Evolutionary conservation across 2,113 vertebrate genomes (phyloP), one percentile per base, ranked within the genome.

Genomic region (Amia ocellicauda): DNA sequence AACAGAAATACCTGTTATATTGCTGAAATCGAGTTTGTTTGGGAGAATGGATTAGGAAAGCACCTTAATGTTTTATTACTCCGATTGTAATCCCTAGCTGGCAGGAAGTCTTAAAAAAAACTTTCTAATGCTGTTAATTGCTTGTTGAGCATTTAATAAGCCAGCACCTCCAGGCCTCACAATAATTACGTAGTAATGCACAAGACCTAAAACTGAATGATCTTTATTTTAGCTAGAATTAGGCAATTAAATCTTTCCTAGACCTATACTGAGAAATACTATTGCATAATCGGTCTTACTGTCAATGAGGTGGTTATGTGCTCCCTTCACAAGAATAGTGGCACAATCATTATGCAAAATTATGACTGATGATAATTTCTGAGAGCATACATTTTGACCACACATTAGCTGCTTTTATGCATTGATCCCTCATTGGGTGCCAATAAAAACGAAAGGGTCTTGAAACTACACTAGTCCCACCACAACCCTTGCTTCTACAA

Each of bases 221-320:
- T 69, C 66, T 66, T 68, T 69, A 69, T 67, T 69, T 74, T 69
- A 71, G 57, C 53, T 57, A 23, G 55, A 69, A 68, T 63, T 74
- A 47, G 64, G 56, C 56, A 60, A 66, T 55, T 71, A 71, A 70
- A 60, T 51, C 51, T 28, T 55, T 47, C 22, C 20, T 7, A 50
- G 43, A 47, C 40, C 52, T 61, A 52, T 61, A 13, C 42, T 40
- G 27, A 52, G 55, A 26, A 58, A 26, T 42, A 57, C 19, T 58
- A 17, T 31, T 26, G 22, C 24, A 43, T 27, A 60, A 60, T 41
- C 43, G 41, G n/a, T 60, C 58, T 60, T 45, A 36, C 29, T 43
- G 58, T 42, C 40, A 5, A 43, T 24, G 40, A 60, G 41, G 19
- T 24, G 58, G 41, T 60, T 60, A 60, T 42, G 10, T 2, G 29